Percentiles rank a stretch among this genome's conserved stretches.
Evolutionary conservation across 2,888 invertebrate species (phyloP).

Genomic region (Drosophila lutescens): DNA sequence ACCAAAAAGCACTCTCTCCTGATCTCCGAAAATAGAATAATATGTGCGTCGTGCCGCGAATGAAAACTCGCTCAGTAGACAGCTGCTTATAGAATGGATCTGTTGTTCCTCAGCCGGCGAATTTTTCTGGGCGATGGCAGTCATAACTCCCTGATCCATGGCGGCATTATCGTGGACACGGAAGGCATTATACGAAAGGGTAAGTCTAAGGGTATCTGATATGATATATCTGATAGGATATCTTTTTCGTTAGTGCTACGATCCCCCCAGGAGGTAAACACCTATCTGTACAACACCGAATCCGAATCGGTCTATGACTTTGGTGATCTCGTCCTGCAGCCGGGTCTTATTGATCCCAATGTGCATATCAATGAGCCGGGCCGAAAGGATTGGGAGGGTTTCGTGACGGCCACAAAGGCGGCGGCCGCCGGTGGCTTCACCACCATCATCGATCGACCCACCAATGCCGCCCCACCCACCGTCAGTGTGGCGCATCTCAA

Average conservation of each 20-base stretch:
- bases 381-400: constrained; percentile 90
- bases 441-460: constrained; percentile 89
- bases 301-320: constrained; percentile 86
- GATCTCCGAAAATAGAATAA: constrained; percentile 30
- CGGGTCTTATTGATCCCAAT: constrained; percentile 89
- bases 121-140: constrained; percentile 85
- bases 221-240: background rate
- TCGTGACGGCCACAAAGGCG: constrained; percentile 88
- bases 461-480: constrained; percentile 90
- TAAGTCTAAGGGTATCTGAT: constrained; percentile 11
- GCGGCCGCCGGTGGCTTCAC: constrained; percentile 90
- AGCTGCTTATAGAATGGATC: constrained; percentile 76
- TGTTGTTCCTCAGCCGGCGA: constrained; percentile 83
- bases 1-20: constrained; percentile 11
- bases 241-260: constrained; percentile 82
- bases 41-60: background rate
- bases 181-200: constrained; percentile 86
- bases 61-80: constrained; percentile 16
- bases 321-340: constrained; percentile 86
- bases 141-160: constrained; percentile 84
- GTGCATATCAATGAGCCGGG: constrained; percentile 91
- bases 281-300: constrained; percentile 84
- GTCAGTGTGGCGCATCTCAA: constrained; percentile 87
- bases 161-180: constrained; percentile 86
- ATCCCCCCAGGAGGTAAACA: constrained; percentile 85